A percentile compares a stretch with the other conserved stretches of the same genome.
Conservation (phyloP, 2,113 vertebrate genomes). For the Cyanoliseus patagonus region DNA sequence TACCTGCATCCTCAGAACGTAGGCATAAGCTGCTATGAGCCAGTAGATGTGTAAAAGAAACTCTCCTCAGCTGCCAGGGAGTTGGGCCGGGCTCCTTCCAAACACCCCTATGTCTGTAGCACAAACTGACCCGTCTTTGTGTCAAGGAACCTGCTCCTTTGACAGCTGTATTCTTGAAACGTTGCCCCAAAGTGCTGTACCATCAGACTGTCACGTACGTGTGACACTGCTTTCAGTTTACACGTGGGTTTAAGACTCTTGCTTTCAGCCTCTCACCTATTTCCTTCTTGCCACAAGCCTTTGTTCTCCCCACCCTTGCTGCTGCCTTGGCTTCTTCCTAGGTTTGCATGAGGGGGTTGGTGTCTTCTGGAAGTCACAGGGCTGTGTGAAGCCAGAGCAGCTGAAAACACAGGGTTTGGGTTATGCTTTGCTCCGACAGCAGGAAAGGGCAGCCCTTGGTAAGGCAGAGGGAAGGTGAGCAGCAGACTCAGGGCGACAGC, state of each 20-base stretch:
- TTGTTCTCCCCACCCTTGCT: not conserved
- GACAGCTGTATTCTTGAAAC: not conserved
- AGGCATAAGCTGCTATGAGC: constrained; percentile 70
- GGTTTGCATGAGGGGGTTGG: not conserved
- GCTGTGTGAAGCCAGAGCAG: not conserved
- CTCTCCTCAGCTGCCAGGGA: constrained; percentile 19
- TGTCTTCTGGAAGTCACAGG: not conserved
- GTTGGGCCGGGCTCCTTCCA: not conserved
- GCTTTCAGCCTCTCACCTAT: not conserved
- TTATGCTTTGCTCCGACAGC: fast-evolving
- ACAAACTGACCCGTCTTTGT: constrained; percentile 45
- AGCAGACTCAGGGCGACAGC: not conserved
- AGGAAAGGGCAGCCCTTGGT: not conserved
- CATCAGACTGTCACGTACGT: not conserved
- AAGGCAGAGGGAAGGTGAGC: not conserved
- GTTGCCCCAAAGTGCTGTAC: constrained; percentile 36
- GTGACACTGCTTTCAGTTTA: not conserved
- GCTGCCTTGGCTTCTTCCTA: not conserved
- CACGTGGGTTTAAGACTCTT: not conserved
- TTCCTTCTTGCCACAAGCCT: not conserved
- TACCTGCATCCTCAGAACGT: constrained; percentile 44
- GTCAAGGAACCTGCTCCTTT: constrained; percentile 46
- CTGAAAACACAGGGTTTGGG: not conserved
- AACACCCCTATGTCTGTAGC: constrained; percentile 4
- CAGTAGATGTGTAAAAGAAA: constrained; percentile 44